Conservation (phyloP, 2,888 invertebrate species). For the Drepana falcataria region DNA sequence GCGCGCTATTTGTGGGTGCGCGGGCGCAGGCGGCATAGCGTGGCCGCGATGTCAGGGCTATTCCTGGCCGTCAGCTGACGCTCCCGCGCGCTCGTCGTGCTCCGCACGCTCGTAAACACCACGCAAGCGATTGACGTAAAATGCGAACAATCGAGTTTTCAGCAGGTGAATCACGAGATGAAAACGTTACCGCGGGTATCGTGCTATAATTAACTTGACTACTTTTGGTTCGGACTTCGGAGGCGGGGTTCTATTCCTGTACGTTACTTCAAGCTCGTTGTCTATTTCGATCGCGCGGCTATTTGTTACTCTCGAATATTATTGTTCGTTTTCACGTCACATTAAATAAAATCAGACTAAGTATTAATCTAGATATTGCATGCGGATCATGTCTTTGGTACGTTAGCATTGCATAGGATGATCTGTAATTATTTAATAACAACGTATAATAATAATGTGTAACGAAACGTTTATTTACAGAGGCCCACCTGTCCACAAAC, state of each 20-base stretch:
- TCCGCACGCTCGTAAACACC: conserved; percentile 67
- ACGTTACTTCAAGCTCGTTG: conserved; percentile 60
- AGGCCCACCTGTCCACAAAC: neutral
- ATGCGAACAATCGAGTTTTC: conserved; percentile 76
- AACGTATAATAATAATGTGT: neutral
- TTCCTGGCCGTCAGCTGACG: conserved; percentile 78
- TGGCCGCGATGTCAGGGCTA: conserved; percentile 77
- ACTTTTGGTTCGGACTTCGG: conserved; percentile 75
- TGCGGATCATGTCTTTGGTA: neutral
- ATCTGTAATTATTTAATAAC: neutral
- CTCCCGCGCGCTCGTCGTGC: conserved; percentile 46
- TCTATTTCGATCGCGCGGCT: conserved; percentile 62
- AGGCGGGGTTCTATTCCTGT: conserved; percentile 74
- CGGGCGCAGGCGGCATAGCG: conserved; percentile 76
- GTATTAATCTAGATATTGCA: too few relatives aligned
- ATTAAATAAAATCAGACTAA: neutral
- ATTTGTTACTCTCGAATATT: conserved; percentile 51
- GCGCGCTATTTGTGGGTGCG: conserved; percentile 75
- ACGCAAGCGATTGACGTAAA: conserved; percentile 76
- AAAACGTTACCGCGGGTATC: conserved; percentile 70
- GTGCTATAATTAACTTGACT: conserved; percentile 74
- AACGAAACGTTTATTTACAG: neutral
- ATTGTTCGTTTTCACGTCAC: conserved; percentile 26
- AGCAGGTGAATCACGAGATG: conserved; percentile 75
- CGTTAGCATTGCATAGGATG: neutral